Base-by-base conservation (phyloP, 2,797 vertebrate genomes). In the Zalophus californianus region DNA sequence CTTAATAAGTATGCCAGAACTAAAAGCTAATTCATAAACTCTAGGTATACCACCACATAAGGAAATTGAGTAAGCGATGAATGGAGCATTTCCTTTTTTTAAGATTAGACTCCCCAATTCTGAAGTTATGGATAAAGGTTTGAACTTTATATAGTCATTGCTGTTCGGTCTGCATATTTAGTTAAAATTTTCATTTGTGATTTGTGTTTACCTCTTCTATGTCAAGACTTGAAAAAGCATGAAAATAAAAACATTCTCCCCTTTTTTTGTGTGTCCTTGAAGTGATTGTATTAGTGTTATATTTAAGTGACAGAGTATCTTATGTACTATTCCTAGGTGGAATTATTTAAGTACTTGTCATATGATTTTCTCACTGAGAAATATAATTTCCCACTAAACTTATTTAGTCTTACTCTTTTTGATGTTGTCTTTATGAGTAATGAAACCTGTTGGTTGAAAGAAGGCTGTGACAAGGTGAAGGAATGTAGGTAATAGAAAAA, bases 221-320 rank as follows among this genome's bases (percentile, higher is more conserved):
- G 83, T 89, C 8, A 93, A 72, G 83, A 95, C 29, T 73, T 89
- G 64, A 52, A 86, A 88, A 92, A 95, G 52, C 50, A 73, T 96
- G 68, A 95, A 91, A 92, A 96, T 92, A 93, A 93, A 96, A 80
- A 29, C 21, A 58, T 70, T 68, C 38, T 73, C 32, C 3, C n/a
- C 18, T 25, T 62, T 41, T 41, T 80, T 94, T 94, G 27, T 86
- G 50, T 96, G 73, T 89, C 48, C 35, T 80, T 82, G 79, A 94
- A 90, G 56, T 96, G 66, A 73, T 72, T 88, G 14, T 48, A 56
- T 95, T 23, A 5, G 41, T 95, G 64, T 89, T 41, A 1, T 86
- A 75, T 78, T 96, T 93, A 68, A 75, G 85, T 21, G n/a, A 96
- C 6, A 62, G 16, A 38, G 4, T 60, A 56, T 87, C 38, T 94